Evolutionary conservation across 35 echinoderm and acorn worm species (phyloP).

Genomic region (Lytechinus variegatus): DNA sequence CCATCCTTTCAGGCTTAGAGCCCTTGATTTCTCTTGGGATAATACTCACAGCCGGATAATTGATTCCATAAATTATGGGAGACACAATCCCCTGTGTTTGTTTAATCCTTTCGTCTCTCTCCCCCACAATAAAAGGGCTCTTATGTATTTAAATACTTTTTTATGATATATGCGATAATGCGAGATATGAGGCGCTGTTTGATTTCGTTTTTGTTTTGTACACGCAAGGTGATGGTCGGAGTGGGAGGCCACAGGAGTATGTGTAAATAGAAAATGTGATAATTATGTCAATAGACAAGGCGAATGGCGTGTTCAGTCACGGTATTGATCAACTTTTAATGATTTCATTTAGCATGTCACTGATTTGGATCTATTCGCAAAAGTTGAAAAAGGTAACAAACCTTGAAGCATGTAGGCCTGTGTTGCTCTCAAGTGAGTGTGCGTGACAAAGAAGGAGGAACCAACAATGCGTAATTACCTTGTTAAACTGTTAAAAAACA

Average conservation of each 20-base stretch:
- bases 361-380: no score
- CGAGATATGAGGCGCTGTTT: neutral
- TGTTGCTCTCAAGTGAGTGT: no score
- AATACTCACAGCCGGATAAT: neutral
- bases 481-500: no score
- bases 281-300: neutral
- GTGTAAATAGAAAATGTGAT: neutral
- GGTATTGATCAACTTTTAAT: neutral
- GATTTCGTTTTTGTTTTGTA: neutral
- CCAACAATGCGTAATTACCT: no score
- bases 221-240: neutral
- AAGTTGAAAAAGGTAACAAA: no score
- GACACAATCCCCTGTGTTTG: neutral
- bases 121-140: neutral
- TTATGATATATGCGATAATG: conserved; percentile 4
- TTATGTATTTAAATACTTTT: neutral
- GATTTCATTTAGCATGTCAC: neutral
- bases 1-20: neutral
- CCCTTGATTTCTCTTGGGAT: conserved; percentile 10
- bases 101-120: neutral
- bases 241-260: neutral
- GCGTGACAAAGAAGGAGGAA: no score
- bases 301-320: neutral
- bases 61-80: neutral
- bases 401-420: no score